Evolutionary conservation across 2,888 invertebrate species (phyloP).

Genomic region (Hartigia nigra): DNA sequence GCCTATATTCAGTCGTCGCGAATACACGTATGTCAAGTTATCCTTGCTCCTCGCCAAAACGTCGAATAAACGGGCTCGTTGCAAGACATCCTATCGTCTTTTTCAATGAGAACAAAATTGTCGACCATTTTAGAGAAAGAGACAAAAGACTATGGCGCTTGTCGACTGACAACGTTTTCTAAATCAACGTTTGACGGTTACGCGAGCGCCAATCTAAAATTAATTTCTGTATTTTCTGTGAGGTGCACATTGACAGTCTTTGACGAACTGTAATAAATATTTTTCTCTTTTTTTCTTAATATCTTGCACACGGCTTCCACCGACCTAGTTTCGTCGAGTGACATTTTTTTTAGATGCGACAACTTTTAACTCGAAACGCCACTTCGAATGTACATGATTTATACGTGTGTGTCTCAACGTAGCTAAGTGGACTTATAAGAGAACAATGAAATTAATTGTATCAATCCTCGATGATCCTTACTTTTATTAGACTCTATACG

Average conservation of each 20-base stretch:
- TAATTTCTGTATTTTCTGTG: not conserved
- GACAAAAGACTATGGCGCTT: not conserved
- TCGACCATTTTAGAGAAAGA: not conserved
- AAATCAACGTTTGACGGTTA: not conserved
- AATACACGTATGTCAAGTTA: not conserved
- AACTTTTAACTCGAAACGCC: slow-evolving; percentile 25
- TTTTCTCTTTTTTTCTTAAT: slow-evolving; percentile 30
- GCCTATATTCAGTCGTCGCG: not conserved
- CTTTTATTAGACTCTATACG: not conserved
- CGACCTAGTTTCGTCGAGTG: not conserved
- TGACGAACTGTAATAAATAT: slow-evolving; percentile 4
- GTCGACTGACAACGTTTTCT: not conserved
- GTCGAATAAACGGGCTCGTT: not conserved
- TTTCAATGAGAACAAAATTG: not conserved
- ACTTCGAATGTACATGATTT: slow-evolving; percentile 37
- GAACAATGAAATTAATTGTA: slow-evolving; percentile 20
- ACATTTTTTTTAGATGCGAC: not conserved
- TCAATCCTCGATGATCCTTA: slow-evolving; percentile 16
- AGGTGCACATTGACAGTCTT: not conserved
- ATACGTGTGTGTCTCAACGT: slow-evolving; percentile 38
- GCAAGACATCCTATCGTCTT: not conserved
- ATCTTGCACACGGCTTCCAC: slow-evolving; percentile 31
- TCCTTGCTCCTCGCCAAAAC: not conserved
- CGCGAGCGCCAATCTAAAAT: not conserved
- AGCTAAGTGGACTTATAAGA: slow-evolving; percentile 33